phyloP scores from a whole-genome alignment of 2,797 vertebrate species.

The Dallia pectoralis region DNA sequence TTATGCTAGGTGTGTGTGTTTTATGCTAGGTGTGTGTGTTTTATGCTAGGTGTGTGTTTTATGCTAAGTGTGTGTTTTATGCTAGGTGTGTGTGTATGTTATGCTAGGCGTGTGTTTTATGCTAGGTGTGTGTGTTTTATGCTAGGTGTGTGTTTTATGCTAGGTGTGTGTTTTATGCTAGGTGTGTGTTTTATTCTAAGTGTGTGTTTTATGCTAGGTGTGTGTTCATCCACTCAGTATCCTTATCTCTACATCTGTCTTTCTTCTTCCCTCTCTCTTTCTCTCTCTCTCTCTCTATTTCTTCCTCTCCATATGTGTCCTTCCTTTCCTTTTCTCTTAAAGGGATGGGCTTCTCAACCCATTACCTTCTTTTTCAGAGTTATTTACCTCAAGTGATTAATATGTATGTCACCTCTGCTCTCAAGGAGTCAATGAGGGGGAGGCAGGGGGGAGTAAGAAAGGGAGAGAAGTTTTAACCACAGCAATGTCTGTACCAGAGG shows the following conservation, averaged over 20 bases:
- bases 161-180: too few species aligned
- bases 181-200: too few species aligned
- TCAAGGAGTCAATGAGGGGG: background rate
- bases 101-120: too few species aligned
- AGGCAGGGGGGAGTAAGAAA: background rate
- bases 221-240: background rate
- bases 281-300: constrained; percentile 2
- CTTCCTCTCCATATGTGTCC: background rate
- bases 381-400: constrained; percentile 45
- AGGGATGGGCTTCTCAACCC: constrained; percentile 29
- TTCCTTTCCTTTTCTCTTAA: background rate
- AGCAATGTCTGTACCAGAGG: constrained; percentile 1
- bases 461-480: background rate
- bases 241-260: background rate
- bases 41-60: too few species aligned
- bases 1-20: too few species aligned
- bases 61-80: too few species aligned
- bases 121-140: too few species aligned
- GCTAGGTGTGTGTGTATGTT: too few species aligned
- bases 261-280: constrained; percentile 13
- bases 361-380: constrained; percentile 37
- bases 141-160: too few species aligned
- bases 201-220: too few species aligned
- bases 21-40: too few species aligned
- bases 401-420: constrained; percentile 40